Evolutionary conservation across 2,888 invertebrate genomes (phyloP), one percentile per base, ranked within the genome.

Genomic region (Diaprepes abbreviatus): DNA sequence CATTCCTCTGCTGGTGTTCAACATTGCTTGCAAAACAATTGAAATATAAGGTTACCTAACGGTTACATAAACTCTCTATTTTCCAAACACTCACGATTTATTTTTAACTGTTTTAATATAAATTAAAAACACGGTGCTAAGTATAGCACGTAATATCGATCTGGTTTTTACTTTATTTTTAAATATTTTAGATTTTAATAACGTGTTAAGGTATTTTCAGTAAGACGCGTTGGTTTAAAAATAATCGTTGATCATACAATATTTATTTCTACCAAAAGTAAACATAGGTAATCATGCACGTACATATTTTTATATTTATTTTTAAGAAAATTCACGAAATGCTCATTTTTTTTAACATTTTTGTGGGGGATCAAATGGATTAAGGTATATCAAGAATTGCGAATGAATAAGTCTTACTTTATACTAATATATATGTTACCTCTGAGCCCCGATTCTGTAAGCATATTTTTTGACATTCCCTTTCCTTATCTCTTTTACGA

Each of bases 101-200:
- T 67, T 67, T 67, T 62, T 67, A 67, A 67, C 59, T 35, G 60
- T 35, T 67, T 67, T 54, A 67, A 67, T 67, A 60, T 60, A 67
- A 67, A 67, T 67, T 67, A 60, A 67, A 67, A 67, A 60, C 52
- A 43, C 28, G 43, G 35, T 45, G 67, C 67, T 67, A 67, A 67
- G 59, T 67, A 67, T 67, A 67, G 54, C 52, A 17, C 16, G 60
- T 45, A 67, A 59, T 67, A 67, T 67, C 59, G 67, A 67, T 67
- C 60, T 43, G 60, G 60, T 54, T 65, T 60, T 67, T 67, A 67
- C 60, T 67, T 67, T 67, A 67, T 67, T 67, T 67, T 67, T 60
- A 60, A 67, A 67, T 67, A 60, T 60, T 59, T 63, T 63, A 17
- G 43, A 64, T 63, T 63, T 60, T 63, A 50, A 63, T 58, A 58